Percentiles rank a stretch among this genome's conserved stretches.
These are phyloP conservation scores for Coluber constrictor DNA, from an alignment of 2,797 vertebrate species.

Conservation along the genomic window DNA sequence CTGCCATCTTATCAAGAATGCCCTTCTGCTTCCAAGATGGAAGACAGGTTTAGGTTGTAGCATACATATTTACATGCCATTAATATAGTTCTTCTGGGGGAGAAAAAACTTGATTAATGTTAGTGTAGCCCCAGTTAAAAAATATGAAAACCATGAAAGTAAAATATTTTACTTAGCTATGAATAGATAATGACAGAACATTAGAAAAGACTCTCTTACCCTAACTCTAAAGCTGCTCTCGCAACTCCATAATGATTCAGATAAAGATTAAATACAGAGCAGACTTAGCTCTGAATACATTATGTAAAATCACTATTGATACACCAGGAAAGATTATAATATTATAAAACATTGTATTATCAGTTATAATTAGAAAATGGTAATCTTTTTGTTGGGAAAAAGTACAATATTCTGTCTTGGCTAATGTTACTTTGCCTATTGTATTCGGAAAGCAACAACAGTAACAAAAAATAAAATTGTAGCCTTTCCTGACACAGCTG, in stretches of 20 bases:
- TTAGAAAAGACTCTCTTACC: background rate
- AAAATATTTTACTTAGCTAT: background rate
- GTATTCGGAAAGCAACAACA: background rate
- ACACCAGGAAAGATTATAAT: conserved; percentile 1
- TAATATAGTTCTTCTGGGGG: background rate
- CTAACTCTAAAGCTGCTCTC: background rate
- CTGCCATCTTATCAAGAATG: background rate
- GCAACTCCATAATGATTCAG: background rate
- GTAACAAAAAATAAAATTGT: background rate
- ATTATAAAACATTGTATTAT: background rate
- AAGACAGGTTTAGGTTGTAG: background rate
- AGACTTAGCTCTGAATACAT: background rate
- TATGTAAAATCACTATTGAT: background rate
- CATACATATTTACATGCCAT: background rate
- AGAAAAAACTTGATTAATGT: background rate
- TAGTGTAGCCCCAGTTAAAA: background rate
- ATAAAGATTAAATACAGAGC: background rate
- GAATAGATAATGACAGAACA: conserved; percentile 5
- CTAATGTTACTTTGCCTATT: background rate
- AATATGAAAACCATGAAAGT: conserved; percentile 2
- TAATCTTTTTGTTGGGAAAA: background rate
- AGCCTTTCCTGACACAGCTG: background rate
- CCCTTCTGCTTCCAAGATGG: background rate
- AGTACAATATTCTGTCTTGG: background rate
- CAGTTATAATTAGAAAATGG: background rate